Evolutionary conservation across 37 sponge, comb jelly and placozoan genomes (phyloP).

Genomic region (Beroe forskalii): DNA sequence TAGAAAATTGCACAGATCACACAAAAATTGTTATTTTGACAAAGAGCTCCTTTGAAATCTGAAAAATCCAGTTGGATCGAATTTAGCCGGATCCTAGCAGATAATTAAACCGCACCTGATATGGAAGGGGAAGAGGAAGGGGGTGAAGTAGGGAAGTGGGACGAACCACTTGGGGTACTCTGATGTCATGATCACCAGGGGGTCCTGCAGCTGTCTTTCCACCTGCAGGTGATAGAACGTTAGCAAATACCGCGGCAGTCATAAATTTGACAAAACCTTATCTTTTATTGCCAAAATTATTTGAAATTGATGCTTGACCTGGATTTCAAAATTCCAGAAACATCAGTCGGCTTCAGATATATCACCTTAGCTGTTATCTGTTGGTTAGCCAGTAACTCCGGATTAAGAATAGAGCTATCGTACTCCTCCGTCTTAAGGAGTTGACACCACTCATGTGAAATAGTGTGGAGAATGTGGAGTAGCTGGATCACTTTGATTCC

Average conservation of each 20-base stretch:
- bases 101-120: constrained; percentile 20
- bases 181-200: constrained; percentile 38
- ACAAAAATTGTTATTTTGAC: too few species aligned
- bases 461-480: constrained; percentile 39
- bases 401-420: background rate
- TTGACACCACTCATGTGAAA: background rate
- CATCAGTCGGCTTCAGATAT: too few species aligned
- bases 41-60: too few species aligned
- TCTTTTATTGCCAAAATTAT: too few species aligned
- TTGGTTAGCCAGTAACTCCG: background rate
- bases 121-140: constrained; percentile 54
- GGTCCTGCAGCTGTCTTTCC: constrained; percentile 18
- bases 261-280: too few species aligned
- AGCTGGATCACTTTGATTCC: constrained; percentile 30
- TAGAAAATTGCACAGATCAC: too few species aligned
- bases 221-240: too few species aligned
- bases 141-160: constrained; percentile 53
- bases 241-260: too few species aligned
- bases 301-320: too few species aligned
- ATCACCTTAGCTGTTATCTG: constrained; percentile 36
- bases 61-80: too few species aligned
- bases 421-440: constrained; percentile 18
- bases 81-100: too few species aligned
- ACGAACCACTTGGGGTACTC: constrained; percentile 50
- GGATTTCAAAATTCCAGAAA: too few species aligned